These are phyloP conservation scores for Vollenhovia emeryi DNA, from an alignment of 1,140 invertebrate genomes.

Conservation along the genomic window DNA sequence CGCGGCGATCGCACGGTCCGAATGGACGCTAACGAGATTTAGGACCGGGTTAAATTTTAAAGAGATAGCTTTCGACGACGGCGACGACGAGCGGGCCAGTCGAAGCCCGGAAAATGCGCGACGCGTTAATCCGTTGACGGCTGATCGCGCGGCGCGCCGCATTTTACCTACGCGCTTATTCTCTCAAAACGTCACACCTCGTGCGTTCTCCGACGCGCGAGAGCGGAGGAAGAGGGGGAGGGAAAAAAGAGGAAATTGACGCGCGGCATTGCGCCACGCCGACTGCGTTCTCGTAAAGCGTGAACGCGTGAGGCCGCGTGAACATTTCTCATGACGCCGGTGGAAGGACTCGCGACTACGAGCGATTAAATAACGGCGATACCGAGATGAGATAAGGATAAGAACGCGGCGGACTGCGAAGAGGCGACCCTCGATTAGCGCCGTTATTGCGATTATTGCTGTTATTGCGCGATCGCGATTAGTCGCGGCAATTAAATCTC, in stretches of 20 bases:
- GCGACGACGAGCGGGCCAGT: not conserved
- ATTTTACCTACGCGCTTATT: slow-evolving; percentile 12
- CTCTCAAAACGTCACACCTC: slow-evolving; percentile 17
- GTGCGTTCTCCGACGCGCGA: not conserved
- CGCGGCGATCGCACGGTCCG: slow-evolving; percentile 17
- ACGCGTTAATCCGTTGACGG: not conserved
- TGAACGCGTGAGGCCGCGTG: slow-evolving; percentile 8
- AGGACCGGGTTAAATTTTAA: slow-evolving; percentile 57
- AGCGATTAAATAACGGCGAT: slow-evolving; percentile 20
- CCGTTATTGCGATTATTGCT: not conserved
- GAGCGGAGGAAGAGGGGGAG: not conserved
- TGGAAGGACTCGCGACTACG: slow-evolving; percentile 17
- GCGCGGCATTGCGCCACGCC: not conserved
- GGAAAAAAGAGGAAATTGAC: not conserved
- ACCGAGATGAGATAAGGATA: slow-evolving; percentile 36
- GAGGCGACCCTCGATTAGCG: not conserved
- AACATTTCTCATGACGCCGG: slow-evolving; percentile 22
- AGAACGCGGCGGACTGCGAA: not conserved
- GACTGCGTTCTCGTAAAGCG: not conserved
- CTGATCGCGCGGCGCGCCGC: not conserved
- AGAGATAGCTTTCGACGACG: slow-evolving; percentile 54
- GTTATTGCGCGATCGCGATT: not conserved
- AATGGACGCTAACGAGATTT: slow-evolving; percentile 61
- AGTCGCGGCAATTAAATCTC: not conserved
- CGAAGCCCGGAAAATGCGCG: slow-evolving; percentile 11